Evolutionary conservation across 2,113 vertebrate genomes (phyloP), one percentile per base, ranked within the genome.

Genomic region (Hemicordylus capensis): DNA sequence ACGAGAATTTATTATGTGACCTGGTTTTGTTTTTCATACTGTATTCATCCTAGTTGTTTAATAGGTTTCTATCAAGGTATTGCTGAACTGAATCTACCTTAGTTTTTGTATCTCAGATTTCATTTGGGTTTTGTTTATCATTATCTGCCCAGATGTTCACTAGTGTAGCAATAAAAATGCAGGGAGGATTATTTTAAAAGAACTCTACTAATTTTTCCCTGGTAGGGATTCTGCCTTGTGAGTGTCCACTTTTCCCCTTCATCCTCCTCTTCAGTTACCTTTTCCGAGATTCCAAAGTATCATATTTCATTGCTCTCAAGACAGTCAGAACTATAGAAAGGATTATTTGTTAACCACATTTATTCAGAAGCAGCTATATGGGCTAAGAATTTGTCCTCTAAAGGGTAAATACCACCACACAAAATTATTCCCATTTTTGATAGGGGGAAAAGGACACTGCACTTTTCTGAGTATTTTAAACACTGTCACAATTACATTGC

Each of bases 331-430:
- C 42, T 82, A 87, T 0, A 90, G 75, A 54, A 84, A 86, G 31
- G 80, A 70, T 77, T 87, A 56, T 80, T 87, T 74, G 74, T 91
- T 85, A 84, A 87, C 74, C 82, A 81, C 22, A 83, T 0, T 69
- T 59, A 69, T 80, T 89, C 78, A 87, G 44, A 85, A 87, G 42
- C 61, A 70, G 59, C 17, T 34, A 85, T 89, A 37, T 19, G 2
- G 58, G 77, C 74, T 87, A 93, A 91, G 37, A 92, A 87, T 76
- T 72, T 89, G 42, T 66, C 61, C 89, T 86, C 74, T 74, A 84
- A 83, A 14, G 37, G 39, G 14, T 59, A 77, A 48, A 46, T 31
- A 64, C 42, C 59, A 80, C 42, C 59, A 80, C 77, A 64, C 64
- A 22, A 15, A 77, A 79, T 76, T 63, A 75, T 15, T 92, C 67